Evolutionary conservation across 2,797 vertebrate genomes (phyloP).

Genomic region (Esox lucius): DNA sequence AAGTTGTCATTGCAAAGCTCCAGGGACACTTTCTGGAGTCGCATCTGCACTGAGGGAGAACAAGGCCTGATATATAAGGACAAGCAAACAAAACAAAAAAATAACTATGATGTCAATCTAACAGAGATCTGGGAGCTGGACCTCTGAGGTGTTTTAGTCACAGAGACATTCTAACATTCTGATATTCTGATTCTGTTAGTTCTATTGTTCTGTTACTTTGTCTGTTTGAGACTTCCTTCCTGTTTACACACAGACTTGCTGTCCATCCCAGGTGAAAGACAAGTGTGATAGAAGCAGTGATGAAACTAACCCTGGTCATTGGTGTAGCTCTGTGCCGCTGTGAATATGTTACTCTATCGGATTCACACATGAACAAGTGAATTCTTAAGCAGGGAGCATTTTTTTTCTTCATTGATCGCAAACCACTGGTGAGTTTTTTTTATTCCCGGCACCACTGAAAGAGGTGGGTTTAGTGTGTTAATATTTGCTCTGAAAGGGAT

Average conservation of each 20-base stretch:
- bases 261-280: background rate
- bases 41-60: slow-evolving; percentile 43
- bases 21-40: slow-evolving; percentile 41
- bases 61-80: slow-evolving; percentile 40
- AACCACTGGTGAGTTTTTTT: background rate
- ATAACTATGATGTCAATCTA: slow-evolving; percentile 55
- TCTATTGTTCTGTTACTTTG: slow-evolving; percentile 27
- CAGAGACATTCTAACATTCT: slow-evolving; percentile 18
- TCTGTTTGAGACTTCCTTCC: slow-evolving; percentile 53
- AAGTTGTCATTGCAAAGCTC: slow-evolving; percentile 7
- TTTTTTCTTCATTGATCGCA: background rate
- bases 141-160: slow-evolving; percentile 23
- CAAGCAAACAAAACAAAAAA: slow-evolving; percentile 14
- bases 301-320: background rate
- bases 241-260: slow-evolving; percentile 45
- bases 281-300: background rate
- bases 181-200: slow-evolving; percentile 14
- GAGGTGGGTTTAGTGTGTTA: background rate
- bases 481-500: background rate
- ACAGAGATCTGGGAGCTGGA: slow-evolving; percentile 47
- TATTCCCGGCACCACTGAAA: background rate
- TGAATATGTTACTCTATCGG: background rate
- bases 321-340: background rate
- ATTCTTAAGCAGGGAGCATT: background rate
- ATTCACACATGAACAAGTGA: background rate